Evolutionary conservation across 2,888 invertebrate genomes (phyloP), one percentile per base, ranked within the genome.

Genomic region (Meliscaeva auricollis): DNA sequence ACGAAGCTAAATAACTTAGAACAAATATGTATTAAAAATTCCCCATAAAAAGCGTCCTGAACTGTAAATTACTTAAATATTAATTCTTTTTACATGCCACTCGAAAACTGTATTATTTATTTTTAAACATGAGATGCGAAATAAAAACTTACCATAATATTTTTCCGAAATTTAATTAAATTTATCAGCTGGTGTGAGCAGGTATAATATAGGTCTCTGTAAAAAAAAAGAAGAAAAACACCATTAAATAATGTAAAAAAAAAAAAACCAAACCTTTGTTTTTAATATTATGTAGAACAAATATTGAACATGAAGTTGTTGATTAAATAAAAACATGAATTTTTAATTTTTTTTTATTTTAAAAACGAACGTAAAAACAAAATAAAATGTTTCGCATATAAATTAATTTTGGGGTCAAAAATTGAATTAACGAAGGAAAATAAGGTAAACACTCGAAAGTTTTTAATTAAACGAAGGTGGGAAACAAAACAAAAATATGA

Each of bases 141-240:
- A n/a, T 11, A 38, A 13, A 22, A 58, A 26, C 78, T 78, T 58
- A 78, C 78, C 78, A 78, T 78, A 58, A 58, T 66, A n/a, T 56
- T n/a, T 17, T 60, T 66, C 11, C 30, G 48, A 68, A 68, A 50
- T 58, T 58, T 54, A 48, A 30, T 9, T 9, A 75, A 60, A 44
- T 22, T 15, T 64, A 15, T 58, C 54, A 38, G 56, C 64, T 38
- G 48, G 26, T 35, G 9, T 46, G 26, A 32, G 41, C 41, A 50
- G 15, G 8, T 26, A 38, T 38, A 8, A 11, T 38, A 9, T 38
- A 38, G 38, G 13, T 48, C 32, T 72, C 82, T 82, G 72, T 0
- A 82, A 75, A 58, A 32, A 77, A 48, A 58, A 26, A 50, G 50
- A 62, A 54, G n/a, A n/a, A n/a, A n/a, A n/a, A n/a, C n/a, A n/a